Conservation (phyloP, 2,797 vertebrate genomes). For the Prionace glauca region DNA sequence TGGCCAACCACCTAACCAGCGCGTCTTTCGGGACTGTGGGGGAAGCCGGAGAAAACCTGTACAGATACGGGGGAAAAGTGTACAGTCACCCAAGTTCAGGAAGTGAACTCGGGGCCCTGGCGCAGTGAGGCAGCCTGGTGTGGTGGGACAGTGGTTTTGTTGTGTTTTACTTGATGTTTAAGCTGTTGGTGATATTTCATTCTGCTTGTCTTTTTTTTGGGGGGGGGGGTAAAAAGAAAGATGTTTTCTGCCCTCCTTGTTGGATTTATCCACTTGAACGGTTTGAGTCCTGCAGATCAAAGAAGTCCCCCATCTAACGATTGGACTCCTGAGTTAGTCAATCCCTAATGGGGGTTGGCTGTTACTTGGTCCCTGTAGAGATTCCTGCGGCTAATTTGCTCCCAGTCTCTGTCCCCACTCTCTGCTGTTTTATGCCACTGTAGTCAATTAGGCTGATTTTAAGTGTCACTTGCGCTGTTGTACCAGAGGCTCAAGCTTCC, state of each 20-base stretch:
- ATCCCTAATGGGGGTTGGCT: not conserved
- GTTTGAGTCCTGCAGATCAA: not conserved
- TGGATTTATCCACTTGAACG: not conserved
- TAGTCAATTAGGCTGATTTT: not conserved
- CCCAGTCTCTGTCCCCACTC: no score
- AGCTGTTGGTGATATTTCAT: not conserved
- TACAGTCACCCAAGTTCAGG: no score
- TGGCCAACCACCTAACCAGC: no score
- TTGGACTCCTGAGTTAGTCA: not conserved
- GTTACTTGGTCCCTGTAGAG: not conserved
- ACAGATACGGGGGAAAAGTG: no score
- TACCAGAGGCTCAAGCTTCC: not conserved
- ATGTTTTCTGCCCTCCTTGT: not conserved
- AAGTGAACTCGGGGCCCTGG: no score
- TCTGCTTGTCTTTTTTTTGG: not conserved
- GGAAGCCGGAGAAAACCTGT: no score
- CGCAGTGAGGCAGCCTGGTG: no score
- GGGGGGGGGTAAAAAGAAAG: no score
- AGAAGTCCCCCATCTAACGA: not conserved
- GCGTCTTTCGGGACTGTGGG: no score
- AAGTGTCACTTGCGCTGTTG: not conserved
- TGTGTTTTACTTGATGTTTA: no score
- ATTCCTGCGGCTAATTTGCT: not conserved
- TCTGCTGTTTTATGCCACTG: not conserved
- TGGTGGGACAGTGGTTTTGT: no score